A percentile compares a stretch with the other conserved stretches of the same genome.
These are phyloP conservation scores for Diceros bicornis DNA, from an alignment of 2,797 vertebrate genomes.

Conservation along the genomic window DNA sequence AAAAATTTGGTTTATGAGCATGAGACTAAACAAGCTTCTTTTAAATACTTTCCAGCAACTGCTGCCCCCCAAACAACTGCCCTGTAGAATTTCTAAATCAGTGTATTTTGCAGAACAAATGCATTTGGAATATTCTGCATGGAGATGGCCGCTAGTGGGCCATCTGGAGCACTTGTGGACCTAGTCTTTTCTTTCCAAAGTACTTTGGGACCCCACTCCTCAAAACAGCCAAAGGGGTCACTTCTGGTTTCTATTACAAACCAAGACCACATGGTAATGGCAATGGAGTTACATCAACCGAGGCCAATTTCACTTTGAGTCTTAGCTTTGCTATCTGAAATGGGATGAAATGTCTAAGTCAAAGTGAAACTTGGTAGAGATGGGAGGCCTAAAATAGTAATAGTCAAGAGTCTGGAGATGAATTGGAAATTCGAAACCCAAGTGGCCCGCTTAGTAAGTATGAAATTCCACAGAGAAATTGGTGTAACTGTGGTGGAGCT, in stretches of 20 bases:
- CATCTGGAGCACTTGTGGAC: background rate
- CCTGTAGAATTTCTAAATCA: background rate
- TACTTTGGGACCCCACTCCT: background rate
- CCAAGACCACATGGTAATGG: background rate
- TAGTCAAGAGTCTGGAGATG: constrained; percentile 32
- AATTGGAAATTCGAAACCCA: constrained; percentile 48
- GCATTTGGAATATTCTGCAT: background rate
- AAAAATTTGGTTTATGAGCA: background rate
- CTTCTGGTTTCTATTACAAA: constrained; percentile 24
- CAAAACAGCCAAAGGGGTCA: background rate
- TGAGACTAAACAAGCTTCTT: constrained; percentile 4
- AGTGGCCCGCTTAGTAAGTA: background rate
- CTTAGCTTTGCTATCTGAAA: constrained; percentile 5
- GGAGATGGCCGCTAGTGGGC: background rate
- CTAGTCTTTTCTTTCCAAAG: background rate
- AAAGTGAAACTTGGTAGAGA: constrained; percentile 63
- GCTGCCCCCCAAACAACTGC: background rate
- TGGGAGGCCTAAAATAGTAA: background rate
- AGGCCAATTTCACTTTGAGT: constrained; percentile 43
- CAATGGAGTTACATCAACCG: background rate
- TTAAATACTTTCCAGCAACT: background rate
- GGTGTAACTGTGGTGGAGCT: too few species aligned
- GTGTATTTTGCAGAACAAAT: background rate
- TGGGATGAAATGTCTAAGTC: constrained; percentile 22
- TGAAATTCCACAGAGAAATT: background rate